phyloP scores from a whole-genome alignment of 35 echinoderm and acorn worm species.

The Diadema setosum region DNA sequence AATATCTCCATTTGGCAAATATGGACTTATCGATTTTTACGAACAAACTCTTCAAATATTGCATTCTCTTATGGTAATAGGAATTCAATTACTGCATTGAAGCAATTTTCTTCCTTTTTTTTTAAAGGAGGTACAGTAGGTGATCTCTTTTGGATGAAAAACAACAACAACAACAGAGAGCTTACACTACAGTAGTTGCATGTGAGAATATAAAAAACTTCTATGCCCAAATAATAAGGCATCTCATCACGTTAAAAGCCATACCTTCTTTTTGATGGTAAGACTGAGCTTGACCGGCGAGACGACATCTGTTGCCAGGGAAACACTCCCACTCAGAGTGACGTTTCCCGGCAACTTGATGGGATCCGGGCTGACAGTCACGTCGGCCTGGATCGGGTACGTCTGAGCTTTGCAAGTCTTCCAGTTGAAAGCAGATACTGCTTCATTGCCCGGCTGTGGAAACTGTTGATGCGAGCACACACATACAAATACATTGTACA shows the following conservation, averaged over 20 bases:
- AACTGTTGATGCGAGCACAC: not conserved
- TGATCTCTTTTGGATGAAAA: not conserved
- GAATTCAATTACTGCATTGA: too few relatives aligned
- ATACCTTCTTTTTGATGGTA: conserved; percentile 33
- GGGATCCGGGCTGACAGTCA: conserved; percentile 16
- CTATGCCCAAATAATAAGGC: not conserved
- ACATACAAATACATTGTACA: too few relatives aligned
- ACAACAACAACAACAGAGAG: not conserved
- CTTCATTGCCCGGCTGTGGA: not conserved
- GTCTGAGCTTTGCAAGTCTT: not conserved
- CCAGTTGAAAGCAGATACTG: not conserved
- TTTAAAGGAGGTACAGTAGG: too few relatives aligned
- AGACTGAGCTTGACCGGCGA: not conserved
- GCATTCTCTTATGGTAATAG: too few relatives aligned
- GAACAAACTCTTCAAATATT: too few relatives aligned
- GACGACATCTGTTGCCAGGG: not conserved
- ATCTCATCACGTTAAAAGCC: not conserved
- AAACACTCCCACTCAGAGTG: conserved; percentile 7
- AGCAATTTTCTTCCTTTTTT: too few relatives aligned
- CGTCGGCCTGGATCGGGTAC: not conserved
- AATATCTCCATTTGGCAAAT: too few relatives aligned
- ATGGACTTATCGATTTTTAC: too few relatives aligned
- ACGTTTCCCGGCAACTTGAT: conserved; percentile 8
- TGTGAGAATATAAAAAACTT: too few relatives aligned
- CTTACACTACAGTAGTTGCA: too few relatives aligned